Conservation (phyloP, 92 coral and sea anemone genomes). For the Palythoa caribaeorum region DNA sequence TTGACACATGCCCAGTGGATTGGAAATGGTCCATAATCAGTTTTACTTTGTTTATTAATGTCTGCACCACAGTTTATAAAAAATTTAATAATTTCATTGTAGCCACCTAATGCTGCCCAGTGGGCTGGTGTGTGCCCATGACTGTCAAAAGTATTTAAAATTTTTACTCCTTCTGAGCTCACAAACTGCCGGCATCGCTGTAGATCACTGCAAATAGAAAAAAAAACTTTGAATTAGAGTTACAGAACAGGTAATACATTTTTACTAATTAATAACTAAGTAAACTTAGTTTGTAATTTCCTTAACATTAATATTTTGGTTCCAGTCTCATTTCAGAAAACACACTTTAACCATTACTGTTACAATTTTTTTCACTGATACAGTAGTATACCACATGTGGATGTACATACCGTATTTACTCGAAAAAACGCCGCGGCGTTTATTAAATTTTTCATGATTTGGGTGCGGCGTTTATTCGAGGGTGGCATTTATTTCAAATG, state of each 20-base stretch:
- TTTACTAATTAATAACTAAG: no score
- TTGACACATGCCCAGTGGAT: slow-evolving; percentile 99
- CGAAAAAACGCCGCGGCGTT: no score
- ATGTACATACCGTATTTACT: no score
- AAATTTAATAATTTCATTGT: slow-evolving; percentile 79
- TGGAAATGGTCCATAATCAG: slow-evolving; percentile 93
- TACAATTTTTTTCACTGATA: no score
- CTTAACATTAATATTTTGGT: no score
- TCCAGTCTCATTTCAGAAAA: no score
- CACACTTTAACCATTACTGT: no score
- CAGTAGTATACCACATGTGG: no score
- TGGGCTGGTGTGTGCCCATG: slow-evolving; percentile 95
- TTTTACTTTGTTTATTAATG: slow-evolving; percentile 84
- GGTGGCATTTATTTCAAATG: no score
- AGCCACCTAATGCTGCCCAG: slow-evolving; percentile 97
- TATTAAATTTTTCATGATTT: no score
- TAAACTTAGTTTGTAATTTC: no score
- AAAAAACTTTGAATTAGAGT: not conserved
- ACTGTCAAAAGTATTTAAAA: slow-evolving; percentile 78
- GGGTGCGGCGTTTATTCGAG: no score
- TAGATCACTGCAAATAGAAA: slow-evolving; percentile 66
- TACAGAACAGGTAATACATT: not conserved
- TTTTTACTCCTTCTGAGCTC: slow-evolving; percentile 81
- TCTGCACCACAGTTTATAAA: slow-evolving; percentile 92
- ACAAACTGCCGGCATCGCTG: slow-evolving; percentile 83